Base-by-base conservation (phyloP, 2,888 invertebrate genomes). In the Maniola hyperantus region DNA sequence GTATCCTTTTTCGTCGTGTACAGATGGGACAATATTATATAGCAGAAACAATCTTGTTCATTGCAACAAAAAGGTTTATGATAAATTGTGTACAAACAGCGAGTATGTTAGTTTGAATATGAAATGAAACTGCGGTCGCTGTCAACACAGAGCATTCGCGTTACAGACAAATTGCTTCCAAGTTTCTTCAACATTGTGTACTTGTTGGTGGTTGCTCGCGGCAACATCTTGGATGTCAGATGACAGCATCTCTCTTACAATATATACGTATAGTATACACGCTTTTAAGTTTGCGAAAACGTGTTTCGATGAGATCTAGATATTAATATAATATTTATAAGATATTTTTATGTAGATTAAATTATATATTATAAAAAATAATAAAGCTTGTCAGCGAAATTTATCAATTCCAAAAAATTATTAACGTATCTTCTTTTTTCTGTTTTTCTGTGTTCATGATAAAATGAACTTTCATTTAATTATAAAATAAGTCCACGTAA, bases 141-240 rank as follows among this genome's bases (percentile, higher is more conserved):
- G 83, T 81, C 81, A 82, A 81, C 81, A 77, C 64, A 70, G 75
- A 77, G 77, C 76, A 82, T 79, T 77, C 73, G 73, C 77, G 78
- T 79, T 75, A 77, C 77, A 77, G 77, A 79, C 79, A 82, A 82
- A 83, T 83, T 83, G 81, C 79, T 80, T 79, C 75, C 74, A 66
- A 73, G 76, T 77, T 79, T 76, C 74, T 73, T 73, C 68, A 71
- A 70, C 67, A 74, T 79, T 77, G 64, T 66, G 59, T 57, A 54
- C 51, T 62, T 54, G 65, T 61, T 58, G 64, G 13, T 15, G 44
- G 50, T 58, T 50, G 62, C 62, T 62, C 51, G 53, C 53, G 62
- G 62, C 62, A 15, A 62, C 62, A 62, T 62, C 51, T 66, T 57
- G 42, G 60, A 65, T 60, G 61, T 66, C 20, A 61, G 50, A 61